Base-by-base conservation (phyloP, 2,113 vertebrate species). In the Paracanthobrama guichenoti region DNA sequence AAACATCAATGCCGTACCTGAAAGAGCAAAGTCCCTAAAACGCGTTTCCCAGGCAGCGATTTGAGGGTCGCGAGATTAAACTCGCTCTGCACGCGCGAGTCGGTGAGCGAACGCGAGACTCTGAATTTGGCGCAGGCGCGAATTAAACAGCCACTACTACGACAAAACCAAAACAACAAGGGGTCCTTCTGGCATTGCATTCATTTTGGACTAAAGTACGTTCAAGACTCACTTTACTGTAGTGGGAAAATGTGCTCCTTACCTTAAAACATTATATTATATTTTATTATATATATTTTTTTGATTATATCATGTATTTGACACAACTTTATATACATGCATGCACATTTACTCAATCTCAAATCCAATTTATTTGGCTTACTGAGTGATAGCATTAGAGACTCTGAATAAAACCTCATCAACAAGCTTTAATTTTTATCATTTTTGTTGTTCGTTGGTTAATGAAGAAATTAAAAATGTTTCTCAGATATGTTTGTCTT, bases 161-260 rank as follows among this genome's bases (percentile, higher is more conserved):
- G 48, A 57, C 50, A n/a, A 31, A 79, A 79, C 42, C 59, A 48
- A 64, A 79, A 79, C 77, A 79, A 62, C 31, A 11, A 79, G 16
- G 39, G 59, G 77, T 60, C 42, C 77, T 66, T 79, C 14, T 26
- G n/a, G 24, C 46, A 11, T 26, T 5, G 42, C 24, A 5, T 1
- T 50, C 46, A 4, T 74, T 74, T 39, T 18, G 1, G 12, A 24
- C 22, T 14, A 14, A 62, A 44, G 44, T 13, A 10, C 2, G 39
- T 18, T 16, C 62, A 66, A 24, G 11, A 13, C 24, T 24, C 22
- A 60, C n/a, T 26, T 60, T 26, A 12, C 24, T 9, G n/a, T 16
- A 0, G 13, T 64, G 62, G 28, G 26, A 18, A 64, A 8, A 31
- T 64, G 0, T 6, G 5, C 62, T 16, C 53, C 60, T 28, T 3